Conservation (phyloP, 2,888 invertebrate species). For the Diaperis boleti region DNA sequence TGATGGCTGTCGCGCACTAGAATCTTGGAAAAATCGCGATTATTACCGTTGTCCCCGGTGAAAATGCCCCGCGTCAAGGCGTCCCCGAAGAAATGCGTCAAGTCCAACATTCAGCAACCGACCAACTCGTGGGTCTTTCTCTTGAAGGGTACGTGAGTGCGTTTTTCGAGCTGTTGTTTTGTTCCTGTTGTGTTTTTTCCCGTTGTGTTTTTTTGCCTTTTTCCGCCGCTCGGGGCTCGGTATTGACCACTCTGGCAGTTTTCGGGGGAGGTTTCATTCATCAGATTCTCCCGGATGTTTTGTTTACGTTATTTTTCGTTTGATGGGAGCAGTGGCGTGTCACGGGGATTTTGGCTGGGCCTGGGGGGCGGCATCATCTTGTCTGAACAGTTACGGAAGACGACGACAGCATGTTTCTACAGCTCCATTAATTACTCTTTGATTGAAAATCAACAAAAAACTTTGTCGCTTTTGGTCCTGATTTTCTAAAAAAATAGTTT, state of each 20-base stretch:
- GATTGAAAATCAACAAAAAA: too few species aligned
- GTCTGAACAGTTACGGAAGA: too few species aligned
- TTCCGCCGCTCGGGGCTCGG: constrained; percentile 21
- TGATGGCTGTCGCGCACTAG: constrained; percentile 47
- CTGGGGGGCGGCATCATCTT: too few species aligned
- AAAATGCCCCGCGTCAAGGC: constrained; percentile 72
- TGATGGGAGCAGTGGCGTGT: too few species aligned
- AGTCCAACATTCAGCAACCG: constrained; percentile 69
- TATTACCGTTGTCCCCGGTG: constrained; percentile 31
- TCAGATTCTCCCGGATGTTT: constrained; percentile 6
- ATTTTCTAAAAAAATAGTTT: too few species aligned
- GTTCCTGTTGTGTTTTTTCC: constrained; percentile 37
- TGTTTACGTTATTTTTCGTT: too few species aligned
- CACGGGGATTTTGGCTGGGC: too few species aligned
- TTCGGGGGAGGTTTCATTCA: constrained; percentile 26
- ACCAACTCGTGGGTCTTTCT: constrained; percentile 79
- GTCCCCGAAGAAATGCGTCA: constrained; percentile 69
- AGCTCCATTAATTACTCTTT: too few species aligned
- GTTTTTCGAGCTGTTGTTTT: constrained; percentile 22
- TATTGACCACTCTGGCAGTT: constrained; percentile 16
- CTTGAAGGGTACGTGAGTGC: constrained; percentile 73
- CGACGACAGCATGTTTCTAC: too few species aligned
- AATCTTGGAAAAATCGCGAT: constrained; percentile 21
- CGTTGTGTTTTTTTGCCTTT: constrained; percentile 23
- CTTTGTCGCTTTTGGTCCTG: too few species aligned